A percentile compares a stretch with the other conserved stretches of the same genome.
Conservation (phyloP, 2,888 invertebrate species). For the Tridacna gigas region DNA sequence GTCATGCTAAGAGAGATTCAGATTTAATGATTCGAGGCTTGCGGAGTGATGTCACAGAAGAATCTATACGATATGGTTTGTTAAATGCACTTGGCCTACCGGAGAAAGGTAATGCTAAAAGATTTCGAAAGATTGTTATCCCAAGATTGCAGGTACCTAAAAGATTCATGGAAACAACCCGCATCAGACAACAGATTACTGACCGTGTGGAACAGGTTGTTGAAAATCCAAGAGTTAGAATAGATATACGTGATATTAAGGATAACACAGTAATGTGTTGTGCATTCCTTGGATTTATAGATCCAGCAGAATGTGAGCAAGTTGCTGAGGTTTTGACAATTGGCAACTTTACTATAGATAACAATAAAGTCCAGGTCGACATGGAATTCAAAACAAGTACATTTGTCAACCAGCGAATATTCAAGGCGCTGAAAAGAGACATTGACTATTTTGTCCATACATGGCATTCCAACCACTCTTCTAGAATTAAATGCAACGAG, state of each 20-base stretch:
- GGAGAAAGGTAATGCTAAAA: neutral
- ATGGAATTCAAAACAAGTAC: constrained; percentile 60
- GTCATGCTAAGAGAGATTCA: constrained; percentile 15
- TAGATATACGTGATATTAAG: constrained; percentile 52
- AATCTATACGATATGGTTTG: constrained; percentile 49
- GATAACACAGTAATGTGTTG: constrained; percentile 49
- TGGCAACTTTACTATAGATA: constrained; percentile 7
- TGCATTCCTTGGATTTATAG: constrained; percentile 66
- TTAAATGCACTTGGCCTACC: constrained; percentile 21
- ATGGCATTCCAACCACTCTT: constrained; percentile 5
- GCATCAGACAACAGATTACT: constrained; percentile 9
- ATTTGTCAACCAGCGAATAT: constrained; percentile 50
- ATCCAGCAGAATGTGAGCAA: constrained; percentile 64
- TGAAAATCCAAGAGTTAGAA: constrained; percentile 33
- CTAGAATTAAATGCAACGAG: constrained; percentile 23
- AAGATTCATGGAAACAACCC: neutral
- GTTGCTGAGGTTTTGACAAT: constrained; percentile 42
- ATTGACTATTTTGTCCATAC: constrained; percentile 44
- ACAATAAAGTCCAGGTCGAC: constrained; percentile 28
- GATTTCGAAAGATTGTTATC: constrained; percentile 47
- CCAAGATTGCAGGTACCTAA: constrained; percentile 40
- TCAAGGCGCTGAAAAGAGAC: constrained; percentile 50
- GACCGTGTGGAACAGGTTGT: constrained; percentile 25
- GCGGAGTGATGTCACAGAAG: constrained; percentile 51
- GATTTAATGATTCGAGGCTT: constrained; percentile 44